These are phyloP conservation scores for Alethe castanea DNA, from an alignment of 2,113 vertebrate genomes.

Conservation along the genomic window DNA sequence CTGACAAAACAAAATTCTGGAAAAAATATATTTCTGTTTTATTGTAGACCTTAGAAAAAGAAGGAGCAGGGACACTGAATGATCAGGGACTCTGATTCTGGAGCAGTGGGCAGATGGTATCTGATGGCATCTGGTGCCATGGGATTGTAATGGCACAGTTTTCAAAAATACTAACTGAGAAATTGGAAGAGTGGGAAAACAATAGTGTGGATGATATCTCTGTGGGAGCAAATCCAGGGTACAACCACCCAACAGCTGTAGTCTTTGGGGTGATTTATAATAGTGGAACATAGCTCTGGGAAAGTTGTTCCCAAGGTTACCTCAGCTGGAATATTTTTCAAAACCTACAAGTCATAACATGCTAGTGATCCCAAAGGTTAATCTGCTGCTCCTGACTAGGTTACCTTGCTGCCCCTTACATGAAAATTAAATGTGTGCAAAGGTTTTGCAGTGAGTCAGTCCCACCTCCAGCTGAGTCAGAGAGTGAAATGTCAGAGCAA, in stretches of 20 bases:
- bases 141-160: background rate
- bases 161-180: background rate
- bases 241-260: background rate
- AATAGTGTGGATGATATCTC: background rate
- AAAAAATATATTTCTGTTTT: background rate
- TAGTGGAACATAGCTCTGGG: background rate
- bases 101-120: background rate
- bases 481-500: background rate
- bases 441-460: background rate
- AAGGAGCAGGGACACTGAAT: background rate
- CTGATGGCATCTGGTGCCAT: background rate
- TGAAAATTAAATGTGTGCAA: background rate
- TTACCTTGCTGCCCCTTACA: background rate
- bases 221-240: background rate
- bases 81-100: background rate
- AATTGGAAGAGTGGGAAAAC: background rate
- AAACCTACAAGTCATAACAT: background rate
- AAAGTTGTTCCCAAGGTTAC: background rate
- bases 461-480: accelerated
- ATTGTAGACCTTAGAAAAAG: background rate
- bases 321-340: background rate
- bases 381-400: background rate
- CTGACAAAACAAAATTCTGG: background rate
- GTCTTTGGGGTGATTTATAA: constrained; percentile 9
- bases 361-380: background rate